Conservation (phyloP, 2,113 vertebrate species). For the Maccullochella peelii region DNA sequence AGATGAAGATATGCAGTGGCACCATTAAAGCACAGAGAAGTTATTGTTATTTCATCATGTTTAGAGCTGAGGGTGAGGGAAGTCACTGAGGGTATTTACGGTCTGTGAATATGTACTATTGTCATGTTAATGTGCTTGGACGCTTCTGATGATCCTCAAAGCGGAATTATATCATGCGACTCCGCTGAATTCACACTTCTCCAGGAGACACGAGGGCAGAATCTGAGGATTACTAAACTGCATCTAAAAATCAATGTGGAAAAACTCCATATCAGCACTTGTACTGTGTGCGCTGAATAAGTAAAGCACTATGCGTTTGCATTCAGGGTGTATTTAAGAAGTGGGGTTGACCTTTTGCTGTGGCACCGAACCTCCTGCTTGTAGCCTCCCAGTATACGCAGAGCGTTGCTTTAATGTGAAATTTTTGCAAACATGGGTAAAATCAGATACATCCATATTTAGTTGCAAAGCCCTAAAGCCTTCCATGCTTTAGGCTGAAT, state of each 20-base stretch:
- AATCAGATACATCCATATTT: constrained; percentile 70
- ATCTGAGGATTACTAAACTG: constrained; percentile 71
- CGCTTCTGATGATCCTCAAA: constrained; percentile 64
- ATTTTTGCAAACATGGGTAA: constrained; percentile 55
- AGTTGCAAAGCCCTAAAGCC: constrained; percentile 45
- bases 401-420: constrained; percentile 56
- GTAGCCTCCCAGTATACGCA: constrained; percentile 5
- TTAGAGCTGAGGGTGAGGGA: constrained; percentile 17
- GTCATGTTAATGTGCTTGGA: constrained; percentile 69
- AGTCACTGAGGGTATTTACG: constrained; percentile 58
- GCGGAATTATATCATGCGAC: constrained; percentile 61
- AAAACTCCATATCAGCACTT: constrained; percentile 60
- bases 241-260: constrained; percentile 69
- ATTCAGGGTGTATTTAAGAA: constrained; percentile 53
- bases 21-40: background rate
- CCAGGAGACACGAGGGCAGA: constrained; percentile 45
- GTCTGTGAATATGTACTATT: constrained; percentile 56
- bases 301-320: constrained; percentile 58
- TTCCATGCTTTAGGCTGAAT: constrained; percentile 8
- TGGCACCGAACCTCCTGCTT: constrained; percentile 9
- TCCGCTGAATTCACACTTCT: constrained; percentile 71
- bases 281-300: constrained; percentile 24
- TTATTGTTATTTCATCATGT: constrained; percentile 9
- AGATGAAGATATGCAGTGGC: background rate
- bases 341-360: constrained; percentile 47